phyloP scores from a whole-genome alignment of 2,113 vertebrate species.

The Echinops telfairi region DNA sequence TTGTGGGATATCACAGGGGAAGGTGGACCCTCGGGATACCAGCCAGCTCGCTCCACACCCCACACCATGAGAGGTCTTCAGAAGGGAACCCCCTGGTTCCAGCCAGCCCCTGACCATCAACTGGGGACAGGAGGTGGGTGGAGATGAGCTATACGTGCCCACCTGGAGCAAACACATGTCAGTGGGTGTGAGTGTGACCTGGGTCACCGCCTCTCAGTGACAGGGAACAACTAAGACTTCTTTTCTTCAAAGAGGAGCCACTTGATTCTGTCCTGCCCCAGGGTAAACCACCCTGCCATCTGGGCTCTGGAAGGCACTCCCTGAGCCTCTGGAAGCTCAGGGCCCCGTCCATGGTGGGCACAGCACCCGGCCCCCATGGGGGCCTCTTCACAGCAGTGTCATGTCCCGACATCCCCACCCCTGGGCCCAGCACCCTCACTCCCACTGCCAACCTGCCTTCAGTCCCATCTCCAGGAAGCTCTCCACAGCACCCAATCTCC shows the following conservation, averaged over 20 bases:
- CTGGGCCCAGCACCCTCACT: too few species aligned
- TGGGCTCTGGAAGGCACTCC: background rate
- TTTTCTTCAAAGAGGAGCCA: background rate
- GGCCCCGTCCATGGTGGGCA: too few species aligned
- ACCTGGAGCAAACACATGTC: too few species aligned
- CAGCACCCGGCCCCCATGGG: too few species aligned
- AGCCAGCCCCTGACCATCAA: background rate
- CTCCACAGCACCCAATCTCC: too few species aligned
- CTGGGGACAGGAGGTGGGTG: too few species aligned
- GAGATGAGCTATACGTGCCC: too few species aligned
- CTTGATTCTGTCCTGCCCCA: background rate
- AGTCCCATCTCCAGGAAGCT: background rate
- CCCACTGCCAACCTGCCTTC: too few species aligned
- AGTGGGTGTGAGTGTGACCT: background rate
- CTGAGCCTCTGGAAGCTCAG: background rate
- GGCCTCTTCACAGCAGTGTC: too few species aligned
- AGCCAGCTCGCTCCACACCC: background rate
- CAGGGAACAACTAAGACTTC: too few species aligned
- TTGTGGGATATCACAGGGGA: too few species aligned
- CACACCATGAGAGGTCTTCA: background rate
- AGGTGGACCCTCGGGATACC: background rate
- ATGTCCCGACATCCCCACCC: too few species aligned
- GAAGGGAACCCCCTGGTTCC: background rate
- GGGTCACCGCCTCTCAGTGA: background rate
- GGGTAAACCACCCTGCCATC: background rate